phyloP scores from a whole-genome alignment of 30 jellyfish, hydroid and myxozoan species.

The Mastigias papua region DNA sequence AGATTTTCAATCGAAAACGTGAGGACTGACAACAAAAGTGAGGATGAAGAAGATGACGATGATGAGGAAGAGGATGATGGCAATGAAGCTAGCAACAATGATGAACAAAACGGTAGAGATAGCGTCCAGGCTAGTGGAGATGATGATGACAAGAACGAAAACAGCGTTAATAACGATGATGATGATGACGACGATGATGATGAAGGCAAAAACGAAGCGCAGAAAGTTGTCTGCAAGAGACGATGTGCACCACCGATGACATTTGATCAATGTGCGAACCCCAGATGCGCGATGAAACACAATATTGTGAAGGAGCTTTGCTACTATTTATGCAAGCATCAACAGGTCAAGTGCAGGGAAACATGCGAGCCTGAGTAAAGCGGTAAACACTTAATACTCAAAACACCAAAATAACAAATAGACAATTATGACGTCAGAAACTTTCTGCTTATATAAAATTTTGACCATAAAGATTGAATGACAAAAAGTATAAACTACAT shows the following conservation, averaged over 20 bases:
- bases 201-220: constrained; percentile 15
- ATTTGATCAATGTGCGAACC: constrained; percentile 92
- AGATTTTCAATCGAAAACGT: background rate
- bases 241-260: constrained; percentile 91
- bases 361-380: constrained; percentile 76
- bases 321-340: constrained; percentile 90
- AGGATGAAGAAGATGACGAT: constrained; percentile 29
- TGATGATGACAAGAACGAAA: background rate
- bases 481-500: too few relatives aligned
- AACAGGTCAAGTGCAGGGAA: constrained; percentile 86
- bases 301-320: constrained; percentile 94
- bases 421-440: too few relatives aligned
- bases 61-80: constrained; percentile 33
- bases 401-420: too few relatives aligned
- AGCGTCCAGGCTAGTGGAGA: constrained; percentile 21
- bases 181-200: constrained; percentile 40
- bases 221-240: constrained; percentile 77
- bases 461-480: too few relatives aligned
- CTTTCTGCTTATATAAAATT: too few relatives aligned
- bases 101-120: constrained; percentile 35
- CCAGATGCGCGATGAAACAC: constrained; percentile 87
- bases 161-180: constrained; percentile 10
- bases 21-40: background rate
- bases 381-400: too few relatives aligned
- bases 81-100: background rate